A percentile compares a stretch with the other conserved stretches of the same genome.
Conservation (phyloP, 2,797 vertebrate genomes). For the Tauraco hartlaubi region DNA sequence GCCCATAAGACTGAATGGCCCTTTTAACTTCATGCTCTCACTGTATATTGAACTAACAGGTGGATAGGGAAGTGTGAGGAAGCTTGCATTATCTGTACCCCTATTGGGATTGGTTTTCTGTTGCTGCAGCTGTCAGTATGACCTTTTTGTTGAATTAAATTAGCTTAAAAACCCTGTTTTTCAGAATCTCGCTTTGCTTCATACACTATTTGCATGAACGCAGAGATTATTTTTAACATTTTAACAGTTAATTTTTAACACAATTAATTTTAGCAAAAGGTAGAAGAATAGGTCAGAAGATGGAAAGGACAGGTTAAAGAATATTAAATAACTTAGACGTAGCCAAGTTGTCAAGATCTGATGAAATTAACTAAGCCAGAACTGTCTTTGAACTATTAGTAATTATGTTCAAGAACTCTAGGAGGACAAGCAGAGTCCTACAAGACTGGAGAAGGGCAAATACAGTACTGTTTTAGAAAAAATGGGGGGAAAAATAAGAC, state of each 20-base stretch:
- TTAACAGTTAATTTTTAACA: conserved; percentile 4
- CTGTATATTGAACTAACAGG: background rate
- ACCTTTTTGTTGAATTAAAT: conserved; percentile 49
- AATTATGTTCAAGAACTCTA: conserved; percentile 8
- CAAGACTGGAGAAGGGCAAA: background rate
- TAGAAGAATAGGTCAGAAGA: conserved; percentile 31
- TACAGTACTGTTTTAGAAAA: background rate
- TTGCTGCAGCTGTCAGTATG: background rate
- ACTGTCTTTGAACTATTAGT: background rate
- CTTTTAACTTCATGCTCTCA: background rate
- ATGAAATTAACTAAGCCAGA: conserved; percentile 38
- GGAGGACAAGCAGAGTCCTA: background rate
- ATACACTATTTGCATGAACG: background rate
- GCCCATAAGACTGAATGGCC: background rate
- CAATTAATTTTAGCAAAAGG: conserved; percentile 27
- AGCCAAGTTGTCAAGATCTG: conserved; percentile 16
- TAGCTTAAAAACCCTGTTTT: background rate
- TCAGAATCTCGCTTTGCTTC: background rate
- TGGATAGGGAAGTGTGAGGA: background rate
- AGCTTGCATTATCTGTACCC: background rate
- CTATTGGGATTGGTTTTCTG: background rate
- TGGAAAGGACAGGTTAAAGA: conserved; percentile 29
- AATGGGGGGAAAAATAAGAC: background rate
- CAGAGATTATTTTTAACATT: background rate
- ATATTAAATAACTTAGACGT: conserved; percentile 32